phyloP scores from a whole-genome alignment of 2,888 invertebrate species.

The Drosophila anceps region DNA sequence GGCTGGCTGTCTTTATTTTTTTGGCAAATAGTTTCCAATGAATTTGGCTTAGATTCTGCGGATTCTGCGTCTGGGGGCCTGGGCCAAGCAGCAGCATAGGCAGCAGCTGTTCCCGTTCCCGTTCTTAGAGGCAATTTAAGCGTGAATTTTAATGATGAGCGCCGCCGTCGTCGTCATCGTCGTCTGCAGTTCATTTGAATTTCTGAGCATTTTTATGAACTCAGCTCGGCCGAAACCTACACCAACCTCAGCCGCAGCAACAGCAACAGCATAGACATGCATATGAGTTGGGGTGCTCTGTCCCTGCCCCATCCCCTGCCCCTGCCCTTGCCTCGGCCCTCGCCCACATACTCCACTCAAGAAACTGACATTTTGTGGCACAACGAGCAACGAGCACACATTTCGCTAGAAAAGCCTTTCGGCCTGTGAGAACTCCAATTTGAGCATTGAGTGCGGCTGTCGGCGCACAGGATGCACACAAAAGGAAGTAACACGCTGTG shows the following conservation, averaged over 20 bases:
- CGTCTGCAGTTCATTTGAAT: conserved; percentile 80
- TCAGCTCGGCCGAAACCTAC: conserved; percentile 22
- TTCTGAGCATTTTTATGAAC: conserved; percentile 66
- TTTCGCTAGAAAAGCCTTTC: conserved; percentile 68
- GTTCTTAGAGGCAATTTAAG: conserved; percentile 73
- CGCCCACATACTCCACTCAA: conserved; percentile 1
- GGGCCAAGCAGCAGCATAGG: conserved; percentile 30
- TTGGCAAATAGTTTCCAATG: conserved; percentile 83
- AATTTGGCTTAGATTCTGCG: conserved; percentile 73
- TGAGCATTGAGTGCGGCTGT: conserved; percentile 24
- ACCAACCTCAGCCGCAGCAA: conserved; percentile 4
- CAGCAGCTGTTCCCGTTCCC: conserved; percentile 39
- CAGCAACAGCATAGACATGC: conserved; percentile 55
- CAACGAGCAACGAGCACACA: conserved; percentile 66
- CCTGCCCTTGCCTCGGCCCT: neutral
- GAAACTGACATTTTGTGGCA: conserved; percentile 73
- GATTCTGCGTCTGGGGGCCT: conserved; percentile 24
- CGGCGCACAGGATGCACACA: conserved; percentile 71
- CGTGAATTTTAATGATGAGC: conserved; percentile 81
- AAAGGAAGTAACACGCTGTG: conserved; percentile 79
- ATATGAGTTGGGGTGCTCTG: conserved; percentile 33
- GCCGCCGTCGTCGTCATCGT: conserved; percentile 54
- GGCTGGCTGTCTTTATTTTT: conserved; percentile 31
- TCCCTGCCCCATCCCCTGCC: neutral
- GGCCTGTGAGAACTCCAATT: conserved; percentile 46